Conservation (phyloP, 1,140 invertebrate species). For the Centruroides sculpturatus region DNA sequence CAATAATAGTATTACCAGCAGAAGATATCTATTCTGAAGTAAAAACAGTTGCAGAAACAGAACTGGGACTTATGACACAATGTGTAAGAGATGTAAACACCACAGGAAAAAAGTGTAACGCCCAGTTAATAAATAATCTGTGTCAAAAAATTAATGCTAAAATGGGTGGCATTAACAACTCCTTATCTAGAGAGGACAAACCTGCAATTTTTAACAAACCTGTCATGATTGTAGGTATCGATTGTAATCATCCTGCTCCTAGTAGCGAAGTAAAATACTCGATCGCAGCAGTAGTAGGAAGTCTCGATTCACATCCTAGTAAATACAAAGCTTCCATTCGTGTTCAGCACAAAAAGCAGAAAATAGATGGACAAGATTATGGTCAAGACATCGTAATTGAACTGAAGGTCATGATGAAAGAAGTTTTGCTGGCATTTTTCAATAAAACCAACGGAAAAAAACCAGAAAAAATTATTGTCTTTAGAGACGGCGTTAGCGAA, state of each 20-base stretch:
- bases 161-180: slow-evolving; percentile 56
- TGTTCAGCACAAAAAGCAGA: slow-evolving; percentile 8
- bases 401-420: slow-evolving; percentile 50
- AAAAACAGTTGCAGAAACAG: no score
- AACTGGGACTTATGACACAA: slow-evolving; percentile 35
- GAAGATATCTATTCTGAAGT: no score
- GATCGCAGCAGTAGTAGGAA: slow-evolving; percentile 50
- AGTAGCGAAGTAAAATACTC: slow-evolving; percentile 56
- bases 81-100: slow-evolving; percentile 51
- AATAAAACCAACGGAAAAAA: slow-evolving; percentile 2
- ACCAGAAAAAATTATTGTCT: slow-evolving; percentile 30
- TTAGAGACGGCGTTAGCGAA: slow-evolving; percentile 33
- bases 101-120: slow-evolving; percentile 24
- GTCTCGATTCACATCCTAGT: slow-evolving; percentile 7
- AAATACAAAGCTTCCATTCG: slow-evolving; percentile 10
- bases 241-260: slow-evolving; percentile 63
- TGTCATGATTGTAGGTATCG: slow-evolving; percentile 63
- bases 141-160: slow-evolving; percentile 74
- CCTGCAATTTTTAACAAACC: slow-evolving; percentile 27
- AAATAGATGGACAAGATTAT: slow-evolving; percentile 13
- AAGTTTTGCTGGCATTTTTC: slow-evolving; percentile 30
- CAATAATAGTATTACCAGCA: no score
- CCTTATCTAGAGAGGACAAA: slow-evolving; percentile 8
- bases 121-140: slow-evolving; percentile 49
- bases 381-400: slow-evolving; percentile 26